Base-by-base conservation (phyloP, 2,797 vertebrate species). In the Columba guinea region DNA sequence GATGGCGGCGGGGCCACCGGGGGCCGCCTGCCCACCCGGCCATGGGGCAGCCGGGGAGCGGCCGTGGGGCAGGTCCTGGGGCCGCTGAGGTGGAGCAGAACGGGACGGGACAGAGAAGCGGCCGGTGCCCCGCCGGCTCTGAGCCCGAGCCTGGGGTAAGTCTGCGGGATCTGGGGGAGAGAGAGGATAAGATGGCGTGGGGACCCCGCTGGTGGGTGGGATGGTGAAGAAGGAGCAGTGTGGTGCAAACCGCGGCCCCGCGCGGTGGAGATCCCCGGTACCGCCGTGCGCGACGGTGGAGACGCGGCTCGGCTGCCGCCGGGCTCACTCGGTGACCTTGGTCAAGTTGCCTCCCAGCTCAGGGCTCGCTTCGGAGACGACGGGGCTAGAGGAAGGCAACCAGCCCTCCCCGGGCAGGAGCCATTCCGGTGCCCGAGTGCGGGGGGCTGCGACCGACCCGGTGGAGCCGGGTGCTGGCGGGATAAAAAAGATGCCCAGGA, bases 251-350 rank as follows among this genome's bases (percentile, higher is more conserved):
- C 14, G 51, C 34, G 44, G 34, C 35, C 12, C 28, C 46, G 13
- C 30, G 17, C 20, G 78, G 34, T 11, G 49, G 58, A 27, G 69
- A 58, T 49, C 18, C 41, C 24, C 7, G 24, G 32, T 20, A 9
- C 63, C 34, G 5, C 39, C 30, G 74, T 23, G 59, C 27, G 35
- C 58, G 26, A 8, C 18, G 34, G 34, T 4, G 51, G 18, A 12
- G 59, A 32, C 4, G 46, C 59, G 24, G 17, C 63, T 69, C 55
- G 18, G 67, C 22, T 24, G 34, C 10, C 14, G 26, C 13, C 11
- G 34, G 34, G 34, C 71, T 87, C 41, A 24, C 41, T 30, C 60
- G 55, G 86, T 94, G 91, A 93, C 95, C 95, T 94, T 96, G 93
- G 91, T 46, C 75, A 82, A 96, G 91, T 92, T 82, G 46, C 51